Conservation (phyloP, 1,140 invertebrate species). For the Epicauta chinensis region DNA sequence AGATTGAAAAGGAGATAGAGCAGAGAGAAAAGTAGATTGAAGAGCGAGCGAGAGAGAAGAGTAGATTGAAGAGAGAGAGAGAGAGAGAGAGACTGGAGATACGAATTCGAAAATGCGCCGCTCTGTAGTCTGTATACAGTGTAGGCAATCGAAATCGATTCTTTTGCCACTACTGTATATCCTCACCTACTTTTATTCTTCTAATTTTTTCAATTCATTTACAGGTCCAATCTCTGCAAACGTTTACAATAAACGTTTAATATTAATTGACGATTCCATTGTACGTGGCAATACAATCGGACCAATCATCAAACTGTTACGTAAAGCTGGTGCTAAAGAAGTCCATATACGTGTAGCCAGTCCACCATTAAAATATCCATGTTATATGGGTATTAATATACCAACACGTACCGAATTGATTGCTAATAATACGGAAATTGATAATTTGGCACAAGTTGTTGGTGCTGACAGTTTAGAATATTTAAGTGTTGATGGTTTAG, state of each 20-base stretch:
- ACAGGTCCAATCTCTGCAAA: constrained; percentile 82
- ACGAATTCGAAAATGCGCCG: no score
- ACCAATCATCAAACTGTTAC: constrained; percentile 89
- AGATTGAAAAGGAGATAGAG: no score
- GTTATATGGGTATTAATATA: constrained; percentile 99
- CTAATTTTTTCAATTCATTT: constrained; percentile 11
- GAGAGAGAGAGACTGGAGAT: no score
- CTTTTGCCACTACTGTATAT: no score
- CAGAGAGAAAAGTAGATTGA: no score
- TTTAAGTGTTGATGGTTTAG: constrained; percentile 88
- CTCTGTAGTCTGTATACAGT: no score
- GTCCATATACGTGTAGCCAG: constrained; percentile 95
- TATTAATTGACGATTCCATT: constrained; percentile 95
- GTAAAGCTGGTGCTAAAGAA: constrained; percentile 88
- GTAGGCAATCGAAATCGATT: no score
- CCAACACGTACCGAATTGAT: constrained; percentile 93
- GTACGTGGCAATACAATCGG: constrained; percentile 96
- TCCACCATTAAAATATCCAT: constrained; percentile 89
- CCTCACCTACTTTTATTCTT: no score
- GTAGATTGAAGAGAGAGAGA: no score
- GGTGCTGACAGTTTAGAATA: constrained; percentile 90
- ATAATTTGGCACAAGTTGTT: constrained; percentile 73
- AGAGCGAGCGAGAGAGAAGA: no score
- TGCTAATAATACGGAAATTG: constrained; percentile 76
- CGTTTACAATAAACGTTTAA: constrained; percentile 76